Base-by-base conservation (phyloP, 1,140 invertebrate genomes). In the Drosophila repletoides region DNA sequence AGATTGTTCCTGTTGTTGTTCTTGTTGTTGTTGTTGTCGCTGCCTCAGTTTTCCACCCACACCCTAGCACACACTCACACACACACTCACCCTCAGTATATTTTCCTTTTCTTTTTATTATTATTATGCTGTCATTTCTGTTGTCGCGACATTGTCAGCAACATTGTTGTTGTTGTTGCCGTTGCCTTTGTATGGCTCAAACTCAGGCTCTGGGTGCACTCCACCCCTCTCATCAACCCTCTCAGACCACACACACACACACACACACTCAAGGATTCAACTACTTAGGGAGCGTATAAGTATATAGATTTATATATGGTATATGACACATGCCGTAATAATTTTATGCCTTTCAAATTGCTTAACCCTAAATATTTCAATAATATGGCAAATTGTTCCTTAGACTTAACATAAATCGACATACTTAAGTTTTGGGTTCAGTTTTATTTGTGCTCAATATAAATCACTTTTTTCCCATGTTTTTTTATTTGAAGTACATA, bases 71-170 rank as follows among this genome's bases (percentile, higher is more conserved):
- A 22, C 48, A 17, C 33, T 15, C 29, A 26, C 43, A 48, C 33
- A 26, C 34, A 36, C 7, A 43, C 52, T 38, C 12, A 19, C 29
- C 3, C 45, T 21, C 41, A 36, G n/a, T 51, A 38, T 21, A 26
- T 69, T 66, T 51, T 76, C 59, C 75, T 71, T 75, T 76, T 70
- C 43, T 74, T 73, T 67, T 79, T 84, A 86, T 84, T 84, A 86
- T 86, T 84, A 84, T 84, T 86, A 79, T 86, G 80, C 74, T 84
- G 79, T 79, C 79, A 79, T 86, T 80, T 61, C 71, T 72, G 74
- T 72, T 84, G 79, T 84, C 80, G 79, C 79, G 79, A 86, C 79
- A 74, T 86, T 86, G 74, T 83, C 79, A 83, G 74, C 56, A 51
- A 64, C 49, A 72, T 71, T 84, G 56, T 56, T 36, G 68, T 71